A percentile compares a stretch with the other conserved stretches of the same genome.
phyloP scores from a whole-genome alignment of 2,113 vertebrate species.

The Onychorhynchus coronatus region DNA sequence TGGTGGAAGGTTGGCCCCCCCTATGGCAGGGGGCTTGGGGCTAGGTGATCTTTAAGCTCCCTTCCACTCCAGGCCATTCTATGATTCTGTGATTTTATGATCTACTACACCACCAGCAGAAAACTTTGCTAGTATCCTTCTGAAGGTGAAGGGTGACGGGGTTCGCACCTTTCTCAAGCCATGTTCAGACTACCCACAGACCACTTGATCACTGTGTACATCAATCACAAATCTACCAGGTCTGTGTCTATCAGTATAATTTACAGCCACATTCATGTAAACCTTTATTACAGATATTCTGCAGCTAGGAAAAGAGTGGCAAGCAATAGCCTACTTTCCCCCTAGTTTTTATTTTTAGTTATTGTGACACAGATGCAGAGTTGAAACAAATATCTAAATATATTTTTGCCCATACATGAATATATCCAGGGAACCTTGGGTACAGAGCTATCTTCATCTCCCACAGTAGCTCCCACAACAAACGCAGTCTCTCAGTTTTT shows the following conservation, averaged over 20 bases:
- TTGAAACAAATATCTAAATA: not conserved
- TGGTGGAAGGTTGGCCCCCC: not conserved
- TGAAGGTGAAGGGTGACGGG: not conserved
- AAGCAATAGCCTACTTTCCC: not conserved
- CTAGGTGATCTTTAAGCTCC: not conserved
- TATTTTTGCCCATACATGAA: not conserved
- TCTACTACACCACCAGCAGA: not conserved
- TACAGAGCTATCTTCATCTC: not conserved
- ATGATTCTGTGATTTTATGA: not conserved
- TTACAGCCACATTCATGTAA: not conserved
- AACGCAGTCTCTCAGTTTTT: not conserved
- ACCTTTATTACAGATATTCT: not conserved
- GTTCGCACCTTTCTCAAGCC: not conserved
- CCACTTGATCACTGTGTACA: not conserved
- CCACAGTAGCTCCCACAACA: not conserved
- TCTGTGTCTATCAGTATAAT: not conserved
- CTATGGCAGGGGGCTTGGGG: not conserved
- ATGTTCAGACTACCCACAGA: not conserved
- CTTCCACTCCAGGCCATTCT: not conserved
- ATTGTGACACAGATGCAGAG: not conserved
- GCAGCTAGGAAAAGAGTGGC: not conserved
- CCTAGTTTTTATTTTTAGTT: not conserved
- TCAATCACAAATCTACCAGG: not conserved
- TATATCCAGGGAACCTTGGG: not conserved
- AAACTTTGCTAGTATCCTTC: accelerated